phyloP scores from a whole-genome alignment of 2,888 invertebrate genomes.

The Andrena flavipes region DNA sequence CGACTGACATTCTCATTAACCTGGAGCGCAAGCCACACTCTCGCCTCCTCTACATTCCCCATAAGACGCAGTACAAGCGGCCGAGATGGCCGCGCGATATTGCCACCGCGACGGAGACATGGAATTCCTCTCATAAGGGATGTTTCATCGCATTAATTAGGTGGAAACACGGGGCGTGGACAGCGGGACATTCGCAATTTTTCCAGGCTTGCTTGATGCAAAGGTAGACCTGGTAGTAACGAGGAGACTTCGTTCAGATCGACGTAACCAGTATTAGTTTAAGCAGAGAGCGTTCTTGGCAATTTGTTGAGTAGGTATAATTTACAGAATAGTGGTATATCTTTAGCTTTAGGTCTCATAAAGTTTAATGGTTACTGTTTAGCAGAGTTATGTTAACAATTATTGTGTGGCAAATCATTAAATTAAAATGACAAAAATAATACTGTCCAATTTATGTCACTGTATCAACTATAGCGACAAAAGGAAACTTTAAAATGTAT shows the following conservation, averaged over 20 bases:
- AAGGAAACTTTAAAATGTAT: too few species aligned
- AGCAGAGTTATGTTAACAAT: too few species aligned
- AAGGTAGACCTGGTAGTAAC: constrained; percentile 21
- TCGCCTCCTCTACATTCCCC: constrained; percentile 50
- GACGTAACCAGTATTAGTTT: too few species aligned
- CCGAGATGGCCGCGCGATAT: constrained; percentile 53
- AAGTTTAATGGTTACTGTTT: too few species aligned
- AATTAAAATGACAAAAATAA: too few species aligned
- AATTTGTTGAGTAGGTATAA: too few species aligned
- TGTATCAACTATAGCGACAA: too few species aligned
- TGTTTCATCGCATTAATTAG: constrained; percentile 67
- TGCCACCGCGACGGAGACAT: constrained; percentile 49
- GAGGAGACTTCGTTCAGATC: neutral
- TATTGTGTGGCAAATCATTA: too few species aligned
- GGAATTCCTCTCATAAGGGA: constrained; percentile 57
- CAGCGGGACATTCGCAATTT: constrained; percentile 55
- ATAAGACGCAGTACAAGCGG: constrained; percentile 57
- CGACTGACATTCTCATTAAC: constrained; percentile 68
- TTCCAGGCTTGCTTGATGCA: constrained; percentile 32
- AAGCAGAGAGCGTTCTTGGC: too few species aligned
- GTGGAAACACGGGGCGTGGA: constrained; percentile 54
- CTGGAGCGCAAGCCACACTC: constrained; percentile 42
- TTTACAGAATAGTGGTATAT: too few species aligned
- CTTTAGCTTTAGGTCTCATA: too few species aligned
- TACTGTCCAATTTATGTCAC: too few species aligned